A percentile compares a stretch with the other conserved stretches of the same genome.
Evolutionary conservation across 2,797 vertebrate species (phyloP).

Genomic region (Hyperoplus lanceolatus): DNA sequence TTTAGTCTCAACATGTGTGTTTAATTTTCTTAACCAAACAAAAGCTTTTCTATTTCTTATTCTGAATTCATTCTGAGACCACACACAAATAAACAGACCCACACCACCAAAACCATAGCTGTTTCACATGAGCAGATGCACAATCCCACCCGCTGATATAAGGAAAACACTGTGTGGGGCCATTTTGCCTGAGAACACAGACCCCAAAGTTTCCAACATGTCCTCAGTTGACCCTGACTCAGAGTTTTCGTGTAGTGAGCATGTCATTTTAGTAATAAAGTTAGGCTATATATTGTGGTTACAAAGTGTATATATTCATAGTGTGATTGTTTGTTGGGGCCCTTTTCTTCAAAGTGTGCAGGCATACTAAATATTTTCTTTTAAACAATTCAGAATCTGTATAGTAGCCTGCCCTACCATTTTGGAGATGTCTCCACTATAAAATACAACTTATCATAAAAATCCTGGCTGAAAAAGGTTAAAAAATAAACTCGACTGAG

Average conservation of each 20-base stretch:
- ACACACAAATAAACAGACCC: constrained; percentile 28
- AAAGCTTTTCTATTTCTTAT: constrained; percentile 4
- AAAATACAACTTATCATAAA: too few relatives aligned
- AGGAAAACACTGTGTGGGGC: neutral
- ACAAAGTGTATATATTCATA: too few relatives aligned
- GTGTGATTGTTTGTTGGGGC: too few relatives aligned
- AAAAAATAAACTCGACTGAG: too few relatives aligned
- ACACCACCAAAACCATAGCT: neutral
- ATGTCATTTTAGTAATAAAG: too few relatives aligned
- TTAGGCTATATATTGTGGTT: too few relatives aligned
- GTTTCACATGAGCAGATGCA: constrained; percentile 2
- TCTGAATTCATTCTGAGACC: constrained; percentile 26
- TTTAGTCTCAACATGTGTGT: constrained; percentile 53
- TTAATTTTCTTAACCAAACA: constrained; percentile 42
- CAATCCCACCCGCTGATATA: neutral
- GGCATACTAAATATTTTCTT: too few relatives aligned
- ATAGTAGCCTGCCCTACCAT: too few relatives aligned
- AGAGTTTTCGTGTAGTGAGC: neutral
- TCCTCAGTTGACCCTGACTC: neutral
- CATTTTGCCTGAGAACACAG: neutral
- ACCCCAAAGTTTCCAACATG: neutral
- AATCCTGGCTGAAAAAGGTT: too few relatives aligned
- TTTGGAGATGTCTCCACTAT: too few relatives aligned
- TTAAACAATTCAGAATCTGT: too few relatives aligned
- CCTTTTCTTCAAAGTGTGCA: neutral